A percentile compares a stretch with the other conserved stretches of the same genome.
phyloP scores from a whole-genome alignment of 2,113 vertebrate genomes.

The Genyomyrus donnyi region DNA sequence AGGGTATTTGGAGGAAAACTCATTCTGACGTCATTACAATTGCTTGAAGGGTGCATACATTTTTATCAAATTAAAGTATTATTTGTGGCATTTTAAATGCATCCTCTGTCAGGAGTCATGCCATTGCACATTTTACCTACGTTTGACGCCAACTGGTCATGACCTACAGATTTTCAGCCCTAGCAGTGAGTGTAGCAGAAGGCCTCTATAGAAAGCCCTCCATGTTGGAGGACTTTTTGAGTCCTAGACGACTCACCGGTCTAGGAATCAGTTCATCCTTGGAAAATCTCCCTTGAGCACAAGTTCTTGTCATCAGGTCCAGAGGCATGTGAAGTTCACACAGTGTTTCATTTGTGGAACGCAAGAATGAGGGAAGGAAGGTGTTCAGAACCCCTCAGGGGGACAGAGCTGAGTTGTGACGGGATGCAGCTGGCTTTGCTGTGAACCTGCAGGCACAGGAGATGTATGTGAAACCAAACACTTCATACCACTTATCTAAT shows the following conservation, averaged over 20 bases:
- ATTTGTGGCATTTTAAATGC: not conserved
- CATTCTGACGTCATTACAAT: not conserved
- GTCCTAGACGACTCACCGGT: not conserved
- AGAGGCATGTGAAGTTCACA: not conserved
- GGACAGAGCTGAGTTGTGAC: conserved; percentile 30
- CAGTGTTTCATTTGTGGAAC: not conserved
- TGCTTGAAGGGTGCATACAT: not conserved
- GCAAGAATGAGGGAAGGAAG: not conserved
- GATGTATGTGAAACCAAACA: conserved; percentile 38
- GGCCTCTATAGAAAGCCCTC: not conserved
- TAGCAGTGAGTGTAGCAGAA: not conserved
- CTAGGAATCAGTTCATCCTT: not conserved
- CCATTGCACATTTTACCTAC: not conserved
- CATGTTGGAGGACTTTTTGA: not conserved
- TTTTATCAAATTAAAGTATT: not conserved
- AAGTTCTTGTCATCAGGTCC: not conserved
- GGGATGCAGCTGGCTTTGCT: conserved; percentile 34
- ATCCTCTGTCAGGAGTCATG: not conserved
- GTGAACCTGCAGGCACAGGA: conserved; percentile 17
- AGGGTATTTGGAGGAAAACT: not conserved
- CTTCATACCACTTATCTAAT: conserved; percentile 45
- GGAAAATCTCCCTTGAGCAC: not conserved
- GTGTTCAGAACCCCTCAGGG: conserved; percentile 19
- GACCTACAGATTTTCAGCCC: not conserved
- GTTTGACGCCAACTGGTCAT: not conserved